Conservation (phyloP, 2,797 vertebrate species). For the Eulemur coronatus region DNA sequence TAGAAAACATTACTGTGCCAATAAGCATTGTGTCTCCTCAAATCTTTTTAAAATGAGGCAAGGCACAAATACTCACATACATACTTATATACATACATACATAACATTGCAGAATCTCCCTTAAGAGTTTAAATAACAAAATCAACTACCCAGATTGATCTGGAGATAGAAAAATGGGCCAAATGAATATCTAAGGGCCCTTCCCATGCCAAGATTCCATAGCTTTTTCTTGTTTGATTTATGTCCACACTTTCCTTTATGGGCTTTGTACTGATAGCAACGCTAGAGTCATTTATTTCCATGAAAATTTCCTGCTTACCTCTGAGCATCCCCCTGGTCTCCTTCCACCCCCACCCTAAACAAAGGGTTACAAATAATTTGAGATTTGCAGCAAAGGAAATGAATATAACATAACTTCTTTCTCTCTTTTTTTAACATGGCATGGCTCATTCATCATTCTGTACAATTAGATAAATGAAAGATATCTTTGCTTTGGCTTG, state of each 20-base stretch:
- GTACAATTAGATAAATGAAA: slow-evolving; percentile 70
- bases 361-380: neutral
- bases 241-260: neutral
- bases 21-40: neutral
- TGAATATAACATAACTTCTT: neutral
- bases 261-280: neutral
- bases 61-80: neutral
- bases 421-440: slow-evolving; percentile 1
- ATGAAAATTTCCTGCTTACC: neutral
- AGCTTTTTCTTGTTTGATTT: neutral
- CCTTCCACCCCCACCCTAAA: neutral
- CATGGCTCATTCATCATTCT: slow-evolving; percentile 50
- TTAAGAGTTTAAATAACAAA: slow-evolving; percentile 20
- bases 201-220: neutral
- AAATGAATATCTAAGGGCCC: neutral
- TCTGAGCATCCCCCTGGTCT: neutral
- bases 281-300: neutral
- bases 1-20: neutral
- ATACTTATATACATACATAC: neutral
- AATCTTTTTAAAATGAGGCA: neutral
- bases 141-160: neutral
- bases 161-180: neutral
- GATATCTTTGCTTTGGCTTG: slow-evolving; percentile 70
- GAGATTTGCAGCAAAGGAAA: neutral
- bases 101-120: neutral